Conservation (phyloP, 2,888 invertebrate species). For the Abrostola tripartita region DNA sequence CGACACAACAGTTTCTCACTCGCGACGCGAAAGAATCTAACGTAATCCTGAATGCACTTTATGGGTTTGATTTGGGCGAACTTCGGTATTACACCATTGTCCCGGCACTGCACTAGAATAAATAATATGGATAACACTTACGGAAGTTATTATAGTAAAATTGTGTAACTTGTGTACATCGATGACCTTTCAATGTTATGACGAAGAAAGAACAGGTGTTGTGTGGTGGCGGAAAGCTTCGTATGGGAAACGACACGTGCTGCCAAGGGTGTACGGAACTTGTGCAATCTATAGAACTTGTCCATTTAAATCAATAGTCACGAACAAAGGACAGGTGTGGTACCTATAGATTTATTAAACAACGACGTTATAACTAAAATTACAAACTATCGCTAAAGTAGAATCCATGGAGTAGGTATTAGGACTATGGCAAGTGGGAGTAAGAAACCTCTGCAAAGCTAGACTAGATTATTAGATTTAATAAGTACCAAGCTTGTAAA, state of each 20-base stretch:
- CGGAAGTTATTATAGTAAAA: no score
- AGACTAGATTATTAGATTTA: no score
- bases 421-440: no score
- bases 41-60: background rate
- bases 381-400: no score
- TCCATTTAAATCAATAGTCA: slow-evolving; percentile 21
- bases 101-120: background rate
- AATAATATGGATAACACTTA: no score
- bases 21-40: background rate
- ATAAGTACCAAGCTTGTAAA: no score
- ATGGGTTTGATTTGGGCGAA: background rate
- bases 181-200: slow-evolving; percentile 1
- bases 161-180: background rate
- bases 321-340: background rate
- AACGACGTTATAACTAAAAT: background rate
- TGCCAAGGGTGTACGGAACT: slow-evolving; percentile 13
- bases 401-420: no score
- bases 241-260: slow-evolving; percentile 28
- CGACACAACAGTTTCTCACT: background rate
- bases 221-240: background rate
- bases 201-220: slow-evolving; percentile 10
- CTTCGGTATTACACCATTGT: background rate
- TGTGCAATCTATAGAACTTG: slow-evolving; percentile 10
- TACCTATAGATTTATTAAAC: background rate
- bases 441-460: no score